These are phyloP conservation scores for Etheostoma cragini DNA, from an alignment of 2,113 vertebrate species.

Conservation along the genomic window DNA sequence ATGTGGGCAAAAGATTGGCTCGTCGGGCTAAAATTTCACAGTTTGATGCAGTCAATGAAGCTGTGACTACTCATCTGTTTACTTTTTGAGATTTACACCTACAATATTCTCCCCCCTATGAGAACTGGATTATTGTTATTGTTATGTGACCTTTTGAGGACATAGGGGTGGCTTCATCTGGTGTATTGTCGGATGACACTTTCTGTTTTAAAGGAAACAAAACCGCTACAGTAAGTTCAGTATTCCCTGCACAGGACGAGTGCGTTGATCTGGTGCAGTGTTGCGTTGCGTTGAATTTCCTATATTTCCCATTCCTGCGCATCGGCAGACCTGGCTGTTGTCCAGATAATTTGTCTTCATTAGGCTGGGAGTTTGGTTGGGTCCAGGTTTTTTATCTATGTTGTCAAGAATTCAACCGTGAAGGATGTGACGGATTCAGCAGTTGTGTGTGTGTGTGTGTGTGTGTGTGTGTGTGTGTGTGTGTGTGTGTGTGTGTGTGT, in stretches of 20 bases:
- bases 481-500: too few species aligned
- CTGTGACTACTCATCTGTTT: not conserved
- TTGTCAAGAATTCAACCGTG: conserved; percentile 54
- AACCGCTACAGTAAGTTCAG: conserved; percentile 47
- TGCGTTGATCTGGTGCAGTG: conserved; percentile 20
- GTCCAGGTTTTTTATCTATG: conserved; percentile 52
- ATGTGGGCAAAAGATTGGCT: conserved; percentile 3
- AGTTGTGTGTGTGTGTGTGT: not conserved
- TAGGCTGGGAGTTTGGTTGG: conserved; percentile 32
- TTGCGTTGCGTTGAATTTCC: conserved; percentile 30
- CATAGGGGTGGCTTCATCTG: not conserved
- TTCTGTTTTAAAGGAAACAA: conserved; percentile 27
- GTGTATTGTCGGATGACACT: not conserved
- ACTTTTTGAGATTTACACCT: conserved; percentile 29
- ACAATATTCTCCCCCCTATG: not conserved
- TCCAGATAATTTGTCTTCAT: conserved; percentile 70
- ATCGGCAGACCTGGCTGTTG: conserved; percentile 26
- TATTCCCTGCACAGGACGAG: conserved; percentile 27
- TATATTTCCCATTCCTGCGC: not conserved
- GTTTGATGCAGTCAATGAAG: not conserved
- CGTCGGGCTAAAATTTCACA: not conserved
- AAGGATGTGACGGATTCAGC: conserved; percentile 56
- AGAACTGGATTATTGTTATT: not conserved
- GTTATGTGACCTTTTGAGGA: conserved; percentile 33
- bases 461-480: not conserved